phyloP scores from a whole-genome alignment of 92 coral and sea anemone genomes.

The Montipora capitata region DNA sequence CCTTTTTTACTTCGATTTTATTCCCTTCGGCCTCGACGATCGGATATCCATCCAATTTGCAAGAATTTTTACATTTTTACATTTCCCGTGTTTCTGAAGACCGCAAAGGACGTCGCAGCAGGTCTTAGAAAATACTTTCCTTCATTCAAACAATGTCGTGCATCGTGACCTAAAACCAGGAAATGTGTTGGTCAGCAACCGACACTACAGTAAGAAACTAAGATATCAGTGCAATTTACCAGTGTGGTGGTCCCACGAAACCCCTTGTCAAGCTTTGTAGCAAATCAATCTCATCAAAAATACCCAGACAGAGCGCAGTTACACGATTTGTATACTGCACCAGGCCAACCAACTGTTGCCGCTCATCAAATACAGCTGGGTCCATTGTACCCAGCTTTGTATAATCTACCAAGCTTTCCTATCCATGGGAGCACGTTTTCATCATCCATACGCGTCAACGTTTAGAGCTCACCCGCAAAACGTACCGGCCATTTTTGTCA shows the following conservation, averaged over 20 bases:
- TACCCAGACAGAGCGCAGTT: neutral
- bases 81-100: too few species aligned
- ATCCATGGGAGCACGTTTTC: slow-evolving; percentile 25
- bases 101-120: too few species aligned
- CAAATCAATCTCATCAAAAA: slow-evolving; percentile 11
- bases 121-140: too few species aligned
- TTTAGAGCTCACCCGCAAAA: slow-evolving; percentile 5
- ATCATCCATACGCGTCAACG: slow-evolving; percentile 17
- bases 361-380: slow-evolving; percentile 7
- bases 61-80: too few species aligned
- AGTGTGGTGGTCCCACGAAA: slow-evolving; percentile 21
- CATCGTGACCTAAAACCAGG: too few species aligned
- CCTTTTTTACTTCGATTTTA: too few species aligned
- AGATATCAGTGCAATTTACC: neutral
- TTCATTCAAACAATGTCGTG: too few species aligned
- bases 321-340: slow-evolving; percentile 26
- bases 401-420: slow-evolving; percentile 18
- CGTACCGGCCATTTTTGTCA: neutral
- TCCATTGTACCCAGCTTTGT: slow-evolving; percentile 55
- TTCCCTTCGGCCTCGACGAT: too few species aligned
- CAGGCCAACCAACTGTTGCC: slow-evolving; percentile 17
- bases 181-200: too few species aligned
- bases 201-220: too few species aligned
- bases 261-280: slow-evolving; percentile 13
- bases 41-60: too few species aligned